A percentile compares a stretch with the other conserved stretches of the same genome.
Conservation (phyloP, 2,797 vertebrate species). For the Pangasius mekongensis region DNA sequence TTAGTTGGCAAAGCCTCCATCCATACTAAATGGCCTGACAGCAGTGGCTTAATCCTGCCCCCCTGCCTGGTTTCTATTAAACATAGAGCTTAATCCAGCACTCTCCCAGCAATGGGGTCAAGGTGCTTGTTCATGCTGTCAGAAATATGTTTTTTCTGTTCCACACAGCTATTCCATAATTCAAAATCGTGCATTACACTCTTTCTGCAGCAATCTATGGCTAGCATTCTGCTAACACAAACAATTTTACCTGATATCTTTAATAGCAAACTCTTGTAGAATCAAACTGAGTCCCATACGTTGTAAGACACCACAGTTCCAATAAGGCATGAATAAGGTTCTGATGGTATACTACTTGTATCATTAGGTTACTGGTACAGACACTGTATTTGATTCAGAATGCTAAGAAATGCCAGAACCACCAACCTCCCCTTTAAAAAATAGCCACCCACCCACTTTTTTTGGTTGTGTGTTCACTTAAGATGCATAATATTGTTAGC, state of each 20-base stretch:
- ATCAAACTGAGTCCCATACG: background rate
- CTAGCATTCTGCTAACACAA: background rate
- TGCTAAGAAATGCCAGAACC: background rate
- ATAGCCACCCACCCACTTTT: background rate
- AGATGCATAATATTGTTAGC: background rate
- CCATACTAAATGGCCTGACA: slow-evolving; percentile 75
- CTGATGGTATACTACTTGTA: background rate
- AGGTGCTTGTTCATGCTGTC: background rate
- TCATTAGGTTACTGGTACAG: background rate
- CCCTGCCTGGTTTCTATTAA: slow-evolving; percentile 72
- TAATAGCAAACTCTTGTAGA: background rate
- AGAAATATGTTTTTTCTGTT: background rate
- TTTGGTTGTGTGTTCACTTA: background rate
- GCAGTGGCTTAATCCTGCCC: slow-evolving; percentile 67
- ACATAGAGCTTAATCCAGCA: slow-evolving; percentile 75
- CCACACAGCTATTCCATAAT: background rate
- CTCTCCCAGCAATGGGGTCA: slow-evolving; percentile 28
- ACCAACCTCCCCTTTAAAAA: background rate
- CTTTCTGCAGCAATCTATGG: background rate
- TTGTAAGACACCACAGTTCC: background rate
- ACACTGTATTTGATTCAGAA: background rate
- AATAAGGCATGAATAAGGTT: background rate
- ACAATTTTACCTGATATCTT: background rate
- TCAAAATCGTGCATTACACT: background rate
- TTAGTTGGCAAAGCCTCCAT: slow-evolving; percentile 74